These are phyloP conservation scores for Drosophila lowei DNA, from an alignment of 1,140 invertebrate genomes.

Conservation along the genomic window DNA sequence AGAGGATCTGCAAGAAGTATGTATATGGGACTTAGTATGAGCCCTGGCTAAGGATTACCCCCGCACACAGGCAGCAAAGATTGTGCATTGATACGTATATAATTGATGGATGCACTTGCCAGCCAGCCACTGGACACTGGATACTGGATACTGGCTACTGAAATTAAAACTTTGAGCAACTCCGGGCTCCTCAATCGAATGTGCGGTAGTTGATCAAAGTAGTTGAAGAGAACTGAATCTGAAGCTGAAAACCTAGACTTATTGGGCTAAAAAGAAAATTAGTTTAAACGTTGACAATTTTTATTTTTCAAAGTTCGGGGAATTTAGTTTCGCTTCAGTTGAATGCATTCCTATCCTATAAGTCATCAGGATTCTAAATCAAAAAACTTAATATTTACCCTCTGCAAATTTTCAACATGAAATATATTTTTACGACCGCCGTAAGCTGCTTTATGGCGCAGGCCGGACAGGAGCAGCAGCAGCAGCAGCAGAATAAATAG, in stretches of 20 bases:
- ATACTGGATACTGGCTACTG: not conserved
- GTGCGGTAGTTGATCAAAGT: not conserved
- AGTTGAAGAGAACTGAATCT: not conserved
- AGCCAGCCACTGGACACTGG: not conserved
- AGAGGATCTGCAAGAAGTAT: constrained; percentile 37
- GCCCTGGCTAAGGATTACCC: constrained; percentile 27
- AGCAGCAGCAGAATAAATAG: constrained; percentile 43
- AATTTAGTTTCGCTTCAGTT: constrained; percentile 8
- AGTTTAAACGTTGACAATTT: constrained; percentile 10
- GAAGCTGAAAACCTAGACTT: not conserved
- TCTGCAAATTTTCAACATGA: constrained; percentile 3
- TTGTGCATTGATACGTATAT: constrained; percentile 32
- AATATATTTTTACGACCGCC: constrained; percentile 47
- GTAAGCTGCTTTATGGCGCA: constrained; percentile 50
- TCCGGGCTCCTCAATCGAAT: not conserved
- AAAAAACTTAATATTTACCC: constrained; percentile 37
- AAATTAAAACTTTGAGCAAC: constrained; percentile 4
- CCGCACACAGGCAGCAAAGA: constrained; percentile 1
- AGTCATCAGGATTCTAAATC: constrained; percentile 34
- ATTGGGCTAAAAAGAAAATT: not conserved
- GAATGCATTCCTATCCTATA: constrained; percentile 14
- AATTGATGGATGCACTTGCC: constrained; percentile 43
- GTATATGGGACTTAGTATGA: constrained; percentile 41
- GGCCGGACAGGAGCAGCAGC: constrained; percentile 10
- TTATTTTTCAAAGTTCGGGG: not conserved